Base-by-base conservation (phyloP, 1,140 invertebrate species). In the Ceratitis capitata region DNA sequence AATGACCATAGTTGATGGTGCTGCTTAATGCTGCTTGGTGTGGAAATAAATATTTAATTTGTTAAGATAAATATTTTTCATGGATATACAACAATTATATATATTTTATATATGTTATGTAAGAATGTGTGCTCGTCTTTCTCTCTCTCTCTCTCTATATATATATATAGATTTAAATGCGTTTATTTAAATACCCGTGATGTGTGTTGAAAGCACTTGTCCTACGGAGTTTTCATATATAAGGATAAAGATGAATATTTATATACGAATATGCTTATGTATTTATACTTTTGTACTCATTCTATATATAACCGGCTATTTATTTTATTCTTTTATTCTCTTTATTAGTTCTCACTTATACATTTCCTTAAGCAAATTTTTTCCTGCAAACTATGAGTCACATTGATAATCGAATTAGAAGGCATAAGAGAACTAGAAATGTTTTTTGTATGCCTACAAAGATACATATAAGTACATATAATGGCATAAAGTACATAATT, bases 21-120 rank as follows among this genome's bases (percentile, higher is more conserved):
- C 2, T 45, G 69, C 12, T 35, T 19, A 45, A 45, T 19, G 39
- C 39, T n/a, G 45, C 69, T 78, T 78, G 39, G 10, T 78, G 69
- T 12, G 35, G 5, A 78, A 78, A 78, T 78, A 78, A 78, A 78
- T 78, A 78, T 78, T 78, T 78, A 45, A 78, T 78, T 47, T 42
- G 39, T 4, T 42, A 78, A 78, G 69, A 78, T 26, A 45, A 42
- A 45, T 26, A 26, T 61, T 61, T 61, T 61, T 61, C 4, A n/a
- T n/a, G n/a, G n/a, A n/a, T n/a, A n/a, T 56, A 56, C 51, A 56
- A 56, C n/a, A n/a, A n/a, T n/a, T n/a, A n/a, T n/a, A n/a, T n/a
- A n/a, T 56, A 56, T 7, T 56, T 56, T 56, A 56, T 6, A 56
- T 49, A 47, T 10, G 16, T n/a, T 10, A 49, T 49, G 47, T 49